These are phyloP conservation scores for Eucidaris tribuloides DNA, from an alignment of 35 echinoderm and acorn worm genomes.

Conservation along the genomic window DNA sequence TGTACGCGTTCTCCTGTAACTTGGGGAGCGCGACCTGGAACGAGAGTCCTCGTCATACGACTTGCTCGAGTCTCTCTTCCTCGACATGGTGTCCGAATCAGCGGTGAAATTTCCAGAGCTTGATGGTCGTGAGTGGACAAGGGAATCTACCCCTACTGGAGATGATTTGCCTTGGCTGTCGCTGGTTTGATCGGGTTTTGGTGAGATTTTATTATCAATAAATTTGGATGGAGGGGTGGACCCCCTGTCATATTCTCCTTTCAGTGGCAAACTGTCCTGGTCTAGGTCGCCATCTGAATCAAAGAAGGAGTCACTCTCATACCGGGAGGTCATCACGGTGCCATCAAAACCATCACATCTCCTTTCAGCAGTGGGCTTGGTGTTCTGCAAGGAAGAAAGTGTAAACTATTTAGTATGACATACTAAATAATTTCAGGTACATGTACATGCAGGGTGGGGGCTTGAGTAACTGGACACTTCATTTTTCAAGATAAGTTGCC, in stretches of 20 bases:
- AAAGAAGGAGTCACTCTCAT: slow-evolving; percentile 18
- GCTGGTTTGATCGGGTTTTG: neutral
- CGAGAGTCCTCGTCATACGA: neutral
- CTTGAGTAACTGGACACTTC: too few relatives aligned
- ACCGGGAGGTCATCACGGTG: neutral
- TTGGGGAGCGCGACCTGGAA: slow-evolving; percentile 29
- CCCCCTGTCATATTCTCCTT: slow-evolving; percentile 50
- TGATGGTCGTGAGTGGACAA: neutral
- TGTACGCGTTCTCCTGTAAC: neutral
- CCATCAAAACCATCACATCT: too few relatives aligned
- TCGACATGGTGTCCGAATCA: slow-evolving; percentile 35
- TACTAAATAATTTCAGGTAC: too few relatives aligned
- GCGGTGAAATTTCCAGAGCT: slow-evolving; percentile 47
- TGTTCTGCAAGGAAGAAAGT: too few relatives aligned
- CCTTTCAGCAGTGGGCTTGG: too few relatives aligned
- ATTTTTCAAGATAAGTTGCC: too few relatives aligned
- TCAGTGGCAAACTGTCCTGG: slow-evolving; percentile 12
- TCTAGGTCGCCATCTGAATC: slow-evolving; percentile 47
- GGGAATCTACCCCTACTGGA: neutral
- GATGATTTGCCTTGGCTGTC: neutral
- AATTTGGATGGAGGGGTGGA: neutral
- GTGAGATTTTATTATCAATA: too few relatives aligned
- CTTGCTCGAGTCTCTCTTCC: neutral
- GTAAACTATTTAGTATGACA: too few relatives aligned
- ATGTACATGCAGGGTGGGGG: too few relatives aligned